These are phyloP conservation scores for Mythimna vitellina DNA, from an alignment of 2,888 invertebrate species.

Conservation along the genomic window DNA sequence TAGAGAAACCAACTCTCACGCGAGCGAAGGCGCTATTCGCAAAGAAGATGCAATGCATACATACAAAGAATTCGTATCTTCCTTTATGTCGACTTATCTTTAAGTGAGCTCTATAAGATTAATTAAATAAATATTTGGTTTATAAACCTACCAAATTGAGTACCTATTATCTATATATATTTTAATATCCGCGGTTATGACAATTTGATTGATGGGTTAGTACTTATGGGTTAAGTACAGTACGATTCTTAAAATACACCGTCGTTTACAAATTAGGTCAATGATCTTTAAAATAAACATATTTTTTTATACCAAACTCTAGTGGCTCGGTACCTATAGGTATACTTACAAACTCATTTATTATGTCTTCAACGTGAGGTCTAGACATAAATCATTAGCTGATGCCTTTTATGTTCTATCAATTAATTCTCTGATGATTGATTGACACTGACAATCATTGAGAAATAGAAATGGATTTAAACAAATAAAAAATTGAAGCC, in stretches of 20 bases:
- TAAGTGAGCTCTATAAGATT: not conserved
- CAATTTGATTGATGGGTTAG: not conserved
- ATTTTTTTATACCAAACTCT: constrained; percentile 3
- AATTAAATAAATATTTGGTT: not conserved
- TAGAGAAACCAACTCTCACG: too few species aligned
- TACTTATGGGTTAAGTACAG: not conserved
- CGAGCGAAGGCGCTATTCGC: too few species aligned
- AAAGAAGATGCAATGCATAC: too few species aligned
- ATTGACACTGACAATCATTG: constrained; percentile 3
- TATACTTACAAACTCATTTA: not conserved
- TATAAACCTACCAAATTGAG: not conserved
- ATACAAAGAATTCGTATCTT: not conserved
- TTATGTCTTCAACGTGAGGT: constrained; percentile 11
- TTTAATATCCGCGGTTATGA: not conserved
- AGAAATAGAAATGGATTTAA: not conserved
- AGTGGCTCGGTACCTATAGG: not conserved
- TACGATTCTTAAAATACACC: not conserved
- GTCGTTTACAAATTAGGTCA: constrained; percentile 12
- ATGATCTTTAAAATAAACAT: not conserved
- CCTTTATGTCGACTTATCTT: too few species aligned
- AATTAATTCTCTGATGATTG: constrained; percentile 21
- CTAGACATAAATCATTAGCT: constrained; percentile 23
- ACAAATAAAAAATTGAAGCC: not conserved
- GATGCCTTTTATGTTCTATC: constrained; percentile 11
- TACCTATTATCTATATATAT: not conserved